Conservation (phyloP, 2,888 invertebrate genomes). For the Hesperia comma region DNA sequence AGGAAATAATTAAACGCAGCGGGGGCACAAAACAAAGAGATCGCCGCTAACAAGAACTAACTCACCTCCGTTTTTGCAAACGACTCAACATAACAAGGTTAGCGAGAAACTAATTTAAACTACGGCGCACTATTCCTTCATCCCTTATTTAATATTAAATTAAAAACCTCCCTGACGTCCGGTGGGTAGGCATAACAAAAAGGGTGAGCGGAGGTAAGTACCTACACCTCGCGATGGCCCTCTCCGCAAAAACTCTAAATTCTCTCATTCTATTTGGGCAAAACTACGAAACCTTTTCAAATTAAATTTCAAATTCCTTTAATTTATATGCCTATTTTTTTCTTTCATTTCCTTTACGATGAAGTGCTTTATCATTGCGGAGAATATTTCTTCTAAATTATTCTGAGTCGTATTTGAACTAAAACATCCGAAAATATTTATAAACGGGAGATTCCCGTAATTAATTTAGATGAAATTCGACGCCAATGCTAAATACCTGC, state of each 20-base stretch:
- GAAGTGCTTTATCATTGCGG: neutral
- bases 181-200: conserved; percentile 6
- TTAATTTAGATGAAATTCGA: too few relatives aligned
- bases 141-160: conserved; percentile 31
- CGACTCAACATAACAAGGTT: conserved; percentile 27
- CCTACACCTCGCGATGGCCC: neutral
- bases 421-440: too few relatives aligned
- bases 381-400: neutral
- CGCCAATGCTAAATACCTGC: too few relatives aligned
- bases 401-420: too few relatives aligned
- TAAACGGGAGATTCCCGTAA: too few relatives aligned
- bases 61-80: conserved; percentile 22
- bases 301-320: neutral
- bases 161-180: conserved; percentile 25
- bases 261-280: neutral
- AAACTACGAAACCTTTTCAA: conserved; percentile 1
- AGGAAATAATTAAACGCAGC: conserved; percentile 3
- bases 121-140: conserved; percentile 29
- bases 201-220: conserved; percentile 10
- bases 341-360: neutral
- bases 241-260: neutral
- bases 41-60: conserved; percentile 1
- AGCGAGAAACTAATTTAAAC: conserved; percentile 33
- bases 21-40: neutral
- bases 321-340: neutral